Percentiles rank a stretch among this genome's conserved stretches.
Evolutionary conservation across 2,888 invertebrate species (phyloP).

Genomic region (Cataglyphis albicans): DNA sequence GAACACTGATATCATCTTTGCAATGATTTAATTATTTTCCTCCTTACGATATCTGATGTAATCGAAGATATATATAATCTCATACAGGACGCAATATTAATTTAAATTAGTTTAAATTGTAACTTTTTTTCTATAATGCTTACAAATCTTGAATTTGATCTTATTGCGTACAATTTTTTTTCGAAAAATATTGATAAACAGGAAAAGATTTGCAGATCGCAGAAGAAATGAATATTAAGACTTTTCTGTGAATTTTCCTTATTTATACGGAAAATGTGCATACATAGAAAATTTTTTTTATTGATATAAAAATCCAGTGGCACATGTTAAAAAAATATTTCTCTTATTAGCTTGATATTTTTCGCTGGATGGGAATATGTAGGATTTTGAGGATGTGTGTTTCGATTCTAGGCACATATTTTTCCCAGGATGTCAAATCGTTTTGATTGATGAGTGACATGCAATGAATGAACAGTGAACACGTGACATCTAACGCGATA

Average conservation of each 20-base stretch:
- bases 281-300: background rate
- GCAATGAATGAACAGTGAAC: background rate
- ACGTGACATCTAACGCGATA: background rate
- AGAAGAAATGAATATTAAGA: background rate
- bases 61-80: background rate
- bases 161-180: background rate
- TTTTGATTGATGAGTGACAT: background rate
- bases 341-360: background rate
- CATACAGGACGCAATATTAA: background rate
- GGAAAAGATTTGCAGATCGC: background rate
- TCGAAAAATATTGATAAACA: background rate
- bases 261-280: background rate
- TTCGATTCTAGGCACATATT: background rate
- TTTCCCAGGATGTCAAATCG: background rate
- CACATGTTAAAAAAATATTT: background rate
- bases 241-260: background rate
- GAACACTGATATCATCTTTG: slow-evolving; percentile 22
- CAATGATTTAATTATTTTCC: slow-evolving; percentile 48
- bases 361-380: background rate
- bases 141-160: background rate
- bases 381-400: background rate
- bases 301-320: too few relatives aligned
- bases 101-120: background rate
- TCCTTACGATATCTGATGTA: slow-evolving; percentile 10
- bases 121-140: background rate